Percentiles rank a stretch among this genome's conserved stretches.
Conservation (phyloP, 2,797 vertebrate genomes). For the Clarias platycephalus region DNA sequence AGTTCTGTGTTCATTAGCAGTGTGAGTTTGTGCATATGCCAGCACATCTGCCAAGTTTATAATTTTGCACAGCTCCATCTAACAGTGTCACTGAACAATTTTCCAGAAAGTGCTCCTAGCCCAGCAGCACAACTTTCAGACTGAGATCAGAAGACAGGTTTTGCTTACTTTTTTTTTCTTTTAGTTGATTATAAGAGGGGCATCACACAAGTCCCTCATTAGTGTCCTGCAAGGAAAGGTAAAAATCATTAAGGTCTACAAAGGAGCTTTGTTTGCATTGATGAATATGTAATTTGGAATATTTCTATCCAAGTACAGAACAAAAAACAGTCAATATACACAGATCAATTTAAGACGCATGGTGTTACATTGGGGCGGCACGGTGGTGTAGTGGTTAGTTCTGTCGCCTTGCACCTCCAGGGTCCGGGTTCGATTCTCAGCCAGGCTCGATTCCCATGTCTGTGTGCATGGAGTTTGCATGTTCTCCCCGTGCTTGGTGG, state of each 20-base stretch:
- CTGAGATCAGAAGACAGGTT: slow-evolving; percentile 12
- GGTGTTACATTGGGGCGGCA: no score
- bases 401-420: no score
- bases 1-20: slow-evolving; percentile 31
- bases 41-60: slow-evolving; percentile 47
- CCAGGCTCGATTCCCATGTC: no score
- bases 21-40: slow-evolving; percentile 45
- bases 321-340: neutral
- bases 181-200: neutral
- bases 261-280: neutral
- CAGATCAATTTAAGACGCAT: neutral
- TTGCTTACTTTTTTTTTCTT: neutral
- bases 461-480: no score
- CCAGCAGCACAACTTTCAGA: neutral
- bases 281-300: neutral
- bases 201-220: neutral
- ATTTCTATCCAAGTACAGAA: neutral
- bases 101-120: slow-evolving; percentile 43
- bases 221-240: neutral
- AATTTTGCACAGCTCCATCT: slow-evolving; percentile 47
- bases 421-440: no score
- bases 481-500: no score
- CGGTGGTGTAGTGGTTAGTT: no score
- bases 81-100: slow-evolving; percentile 49
- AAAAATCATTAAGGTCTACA: neutral